Evolutionary conservation across 2,113 vertebrate genomes (phyloP).

Genomic region (Actenoides hombroni): DNA sequence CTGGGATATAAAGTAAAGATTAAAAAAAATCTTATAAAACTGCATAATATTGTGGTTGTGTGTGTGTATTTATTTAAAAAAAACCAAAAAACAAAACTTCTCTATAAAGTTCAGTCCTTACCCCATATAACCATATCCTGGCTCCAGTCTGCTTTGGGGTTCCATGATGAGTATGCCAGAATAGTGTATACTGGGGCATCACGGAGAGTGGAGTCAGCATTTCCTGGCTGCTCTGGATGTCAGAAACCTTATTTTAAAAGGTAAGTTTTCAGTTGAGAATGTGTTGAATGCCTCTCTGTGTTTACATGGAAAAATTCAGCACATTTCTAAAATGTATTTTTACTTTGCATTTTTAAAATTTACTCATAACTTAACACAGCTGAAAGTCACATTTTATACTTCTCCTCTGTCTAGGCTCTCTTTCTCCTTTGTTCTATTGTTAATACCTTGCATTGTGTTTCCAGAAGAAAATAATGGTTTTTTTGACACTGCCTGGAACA

Average conservation of each 20-base stretch:
- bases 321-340: neutral
- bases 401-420: neutral
- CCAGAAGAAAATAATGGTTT: neutral
- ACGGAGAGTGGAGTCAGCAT: slow-evolving; percentile 76
- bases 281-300: slow-evolving; percentile 14
- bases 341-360: neutral
- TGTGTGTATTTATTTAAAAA: slow-evolving; percentile 51
- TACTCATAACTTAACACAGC: neutral
- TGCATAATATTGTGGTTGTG: slow-evolving; percentile 74
- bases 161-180: slow-evolving; percentile 49
- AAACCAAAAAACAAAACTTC: neutral
- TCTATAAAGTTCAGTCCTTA: slow-evolving; percentile 40
- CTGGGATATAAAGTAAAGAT: slow-evolving; percentile 51
- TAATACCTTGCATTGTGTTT: neutral
- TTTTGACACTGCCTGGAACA: neutral
- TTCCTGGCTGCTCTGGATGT: slow-evolving; percentile 78
- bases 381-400: neutral
- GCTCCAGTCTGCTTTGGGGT: slow-evolving; percentile 74
- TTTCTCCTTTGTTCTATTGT: neutral
- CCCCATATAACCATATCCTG: slow-evolving; percentile 57
- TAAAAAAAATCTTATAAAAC: slow-evolving; percentile 70
- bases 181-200: slow-evolving; percentile 48
- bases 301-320: neutral
- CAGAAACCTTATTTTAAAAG: slow-evolving; percentile 70
- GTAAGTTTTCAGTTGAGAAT: slow-evolving; percentile 66